Base-by-base conservation (phyloP, 2,888 invertebrate genomes). In the Nesidiocoris tenuis region DNA sequence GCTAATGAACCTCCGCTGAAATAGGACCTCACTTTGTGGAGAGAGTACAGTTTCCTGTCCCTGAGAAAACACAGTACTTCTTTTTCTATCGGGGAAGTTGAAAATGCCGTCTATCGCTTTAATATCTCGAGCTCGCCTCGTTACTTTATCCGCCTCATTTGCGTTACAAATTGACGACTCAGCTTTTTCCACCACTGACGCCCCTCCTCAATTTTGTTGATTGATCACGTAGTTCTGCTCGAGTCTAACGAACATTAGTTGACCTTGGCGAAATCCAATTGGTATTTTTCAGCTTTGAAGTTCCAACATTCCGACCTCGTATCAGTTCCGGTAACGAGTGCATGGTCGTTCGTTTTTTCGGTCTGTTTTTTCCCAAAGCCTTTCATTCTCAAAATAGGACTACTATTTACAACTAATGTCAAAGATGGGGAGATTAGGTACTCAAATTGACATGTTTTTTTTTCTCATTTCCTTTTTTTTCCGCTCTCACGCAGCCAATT, bases 1-100 rank as follows among this genome's bases (percentile, higher is more conserved):
- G 22, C 64, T 64, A 64, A 64, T 25, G 64, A 64, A 64, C 64
- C 64, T 24, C 24, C 39, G 39, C 39, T 39, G 39, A 39, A 39
- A 39, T 39, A 39, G 39, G 39, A 12, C 39, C 39, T 39, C 39
- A 39, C 39, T 39, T 39, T 39, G 39, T 39, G 12, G 12, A 39
- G 39, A 39, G 39, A 39, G 5, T 12, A 39, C 39, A 39, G 39
- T 39, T 39, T 39, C 39, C 39, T 39, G 39, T 39, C 39, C 12
- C 39, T 39, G 5, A 12, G 39, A 39, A 39, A 39, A 39, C 39
- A 39, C 39, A 7, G 39, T 12, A 12, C 5, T 39, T 39, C 39
- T 39, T 39, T 39, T 39, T 39, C 39, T 39, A 39, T 39, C 12
- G 39, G 39, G 39, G 39, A 12, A 39, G 39, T 39, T 39, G 39